phyloP scores from a whole-genome alignment of 2,888 invertebrate genomes.

The Eudemis profundana region DNA sequence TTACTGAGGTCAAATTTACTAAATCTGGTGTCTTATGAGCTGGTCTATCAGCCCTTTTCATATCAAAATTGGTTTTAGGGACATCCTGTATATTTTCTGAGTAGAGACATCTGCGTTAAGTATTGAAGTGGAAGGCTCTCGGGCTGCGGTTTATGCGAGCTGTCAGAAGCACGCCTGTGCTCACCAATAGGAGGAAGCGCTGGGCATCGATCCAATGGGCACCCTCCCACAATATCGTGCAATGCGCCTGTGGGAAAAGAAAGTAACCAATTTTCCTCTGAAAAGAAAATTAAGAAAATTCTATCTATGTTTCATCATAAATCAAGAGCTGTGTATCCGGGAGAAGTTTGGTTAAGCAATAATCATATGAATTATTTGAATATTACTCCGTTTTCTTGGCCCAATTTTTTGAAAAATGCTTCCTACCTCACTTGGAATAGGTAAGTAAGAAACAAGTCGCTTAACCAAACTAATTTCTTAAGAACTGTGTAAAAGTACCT shows the following conservation, averaged over 20 bases:
- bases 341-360: no score
- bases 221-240: constrained; percentile 9
- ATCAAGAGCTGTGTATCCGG: no score
- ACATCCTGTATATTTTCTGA: constrained; percentile 1
- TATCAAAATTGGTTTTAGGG: no score
- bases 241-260: constrained; percentile 36
- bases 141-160: constrained; percentile 49
- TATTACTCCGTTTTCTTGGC: neutral
- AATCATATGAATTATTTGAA: neutral
- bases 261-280: constrained; percentile 20
- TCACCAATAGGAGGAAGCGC: constrained; percentile 53
- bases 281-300: neutral
- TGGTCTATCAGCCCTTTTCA: neutral
- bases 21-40: no score
- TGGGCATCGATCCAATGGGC: constrained; percentile 54
- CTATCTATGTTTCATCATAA: no score
- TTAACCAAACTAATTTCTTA: no score
- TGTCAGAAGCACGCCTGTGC: constrained; percentile 60
- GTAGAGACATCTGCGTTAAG: neutral
- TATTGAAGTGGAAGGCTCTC: constrained; percentile 36
- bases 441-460: neutral
- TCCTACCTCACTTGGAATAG: neutral
- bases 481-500: no score
- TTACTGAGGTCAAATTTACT: no score
- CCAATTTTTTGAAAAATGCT: neutral